Evolutionary conservation across 2,888 invertebrate species (phyloP).

Genomic region (Cephus runcator): DNA sequence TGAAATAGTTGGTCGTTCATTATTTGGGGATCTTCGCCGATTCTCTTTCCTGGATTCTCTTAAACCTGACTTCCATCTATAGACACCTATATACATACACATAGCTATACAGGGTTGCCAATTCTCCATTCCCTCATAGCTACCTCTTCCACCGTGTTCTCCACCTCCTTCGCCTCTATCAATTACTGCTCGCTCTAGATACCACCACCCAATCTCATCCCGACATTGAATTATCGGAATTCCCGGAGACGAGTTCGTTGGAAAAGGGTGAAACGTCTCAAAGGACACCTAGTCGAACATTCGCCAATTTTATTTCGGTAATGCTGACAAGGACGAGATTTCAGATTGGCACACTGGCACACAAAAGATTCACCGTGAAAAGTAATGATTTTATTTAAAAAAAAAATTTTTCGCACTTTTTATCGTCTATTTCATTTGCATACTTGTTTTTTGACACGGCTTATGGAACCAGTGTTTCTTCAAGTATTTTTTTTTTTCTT

Average conservation of each 20-base stretch:
- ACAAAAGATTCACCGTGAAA: too few species aligned
- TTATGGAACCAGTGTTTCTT: too few species aligned
- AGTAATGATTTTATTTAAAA: too few species aligned
- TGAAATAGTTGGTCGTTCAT: background rate
- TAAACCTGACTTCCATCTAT: background rate
- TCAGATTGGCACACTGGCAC: too few species aligned
- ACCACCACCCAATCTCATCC: constrained; percentile 34
- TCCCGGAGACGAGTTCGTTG: constrained; percentile 23
- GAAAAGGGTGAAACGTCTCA: constrained; percentile 3
- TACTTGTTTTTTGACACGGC: too few species aligned
- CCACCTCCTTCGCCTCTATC: constrained; percentile 29
- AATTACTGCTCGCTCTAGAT: constrained; percentile 34
- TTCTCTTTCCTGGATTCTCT: background rate
- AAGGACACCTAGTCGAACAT: too few species aligned
- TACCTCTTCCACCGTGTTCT: constrained; percentile 1
- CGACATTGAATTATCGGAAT: constrained; percentile 44
- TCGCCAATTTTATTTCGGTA: too few species aligned
- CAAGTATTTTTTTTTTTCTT: too few species aligned
- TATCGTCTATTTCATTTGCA: too few species aligned
- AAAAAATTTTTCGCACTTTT: too few species aligned
- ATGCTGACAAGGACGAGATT: too few species aligned
- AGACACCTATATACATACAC: background rate
- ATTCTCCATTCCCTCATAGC: background rate
- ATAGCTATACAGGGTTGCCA: background rate
- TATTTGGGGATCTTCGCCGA: background rate